Percentiles rank a stretch among this genome's conserved stretches.
Conservation (phyloP, 2,888 invertebrate genomes). For the Allolobophora icterica region DNA sequence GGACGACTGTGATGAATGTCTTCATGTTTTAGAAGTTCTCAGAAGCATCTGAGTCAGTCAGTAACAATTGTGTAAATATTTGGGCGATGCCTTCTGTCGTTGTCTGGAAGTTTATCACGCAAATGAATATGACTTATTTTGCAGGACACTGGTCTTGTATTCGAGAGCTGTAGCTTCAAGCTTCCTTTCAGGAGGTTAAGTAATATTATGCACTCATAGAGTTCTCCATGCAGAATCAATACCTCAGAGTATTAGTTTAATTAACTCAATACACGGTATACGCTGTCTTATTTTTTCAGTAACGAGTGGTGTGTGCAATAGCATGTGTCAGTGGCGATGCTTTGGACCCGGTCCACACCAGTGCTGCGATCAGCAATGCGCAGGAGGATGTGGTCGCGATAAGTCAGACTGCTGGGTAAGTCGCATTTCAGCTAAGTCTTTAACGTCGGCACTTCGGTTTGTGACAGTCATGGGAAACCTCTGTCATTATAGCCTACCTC, state of each 20-base stretch:
- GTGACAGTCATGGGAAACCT: background rate
- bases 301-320: conserved; percentile 84
- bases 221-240: background rate
- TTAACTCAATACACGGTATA: background rate
- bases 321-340: conserved; percentile 91
- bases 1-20: no score
- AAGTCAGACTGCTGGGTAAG: conserved; percentile 86
- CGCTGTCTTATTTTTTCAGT: conserved; percentile 67
- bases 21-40: no score
- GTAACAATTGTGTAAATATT: no score
- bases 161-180: no score
- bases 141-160: no score
- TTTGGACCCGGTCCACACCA: conserved; percentile 89
- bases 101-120: no score
- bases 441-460: background rate
- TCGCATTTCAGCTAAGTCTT: conserved; percentile 36
- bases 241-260: background rate
- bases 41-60: no score
- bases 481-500: background rate
- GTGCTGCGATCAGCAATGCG: conserved; percentile 89
- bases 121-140: no score
- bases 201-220: no score
- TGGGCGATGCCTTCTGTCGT: no score
- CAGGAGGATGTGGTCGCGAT: conserved; percentile 93
- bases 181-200: no score